Percentiles rank a stretch among this genome's conserved stretches.
phyloP scores from a whole-genome alignment of 1,140 invertebrate species.

The Cecropterus lyciades region DNA sequence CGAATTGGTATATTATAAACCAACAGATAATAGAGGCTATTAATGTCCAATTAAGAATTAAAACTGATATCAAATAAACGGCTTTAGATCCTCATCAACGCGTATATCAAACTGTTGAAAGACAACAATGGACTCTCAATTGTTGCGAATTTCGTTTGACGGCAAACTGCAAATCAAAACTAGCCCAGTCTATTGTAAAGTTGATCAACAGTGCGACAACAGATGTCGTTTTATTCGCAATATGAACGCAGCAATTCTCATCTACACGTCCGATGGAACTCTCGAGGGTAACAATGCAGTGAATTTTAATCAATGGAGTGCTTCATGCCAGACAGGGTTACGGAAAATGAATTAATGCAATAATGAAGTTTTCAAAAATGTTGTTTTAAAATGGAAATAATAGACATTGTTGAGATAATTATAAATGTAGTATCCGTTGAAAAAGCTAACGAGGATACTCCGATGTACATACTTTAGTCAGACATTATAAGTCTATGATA shows the following conservation, averaged over 20 bases:
- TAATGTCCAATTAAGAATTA: no score
- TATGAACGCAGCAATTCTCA: slow-evolving; percentile 22
- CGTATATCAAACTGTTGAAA: no score
- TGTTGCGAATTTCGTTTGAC: slow-evolving; percentile 10
- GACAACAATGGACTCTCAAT: slow-evolving; percentile 2
- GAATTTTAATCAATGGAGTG: slow-evolving; percentile 30
- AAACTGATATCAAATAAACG: no score
- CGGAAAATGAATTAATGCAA: slow-evolving; percentile 13
- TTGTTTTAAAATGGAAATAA: slow-evolving; percentile 5
- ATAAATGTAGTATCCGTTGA: neutral
- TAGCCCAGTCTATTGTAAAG: slow-evolving; percentile 23
- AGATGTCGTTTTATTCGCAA: slow-evolving; percentile 13
- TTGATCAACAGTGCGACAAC: slow-evolving; percentile 27
- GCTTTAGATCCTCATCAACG: no score
- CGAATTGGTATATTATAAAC: no score
- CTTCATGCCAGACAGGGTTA: slow-evolving; percentile 4
- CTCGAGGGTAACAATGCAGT: slow-evolving; percentile 20
- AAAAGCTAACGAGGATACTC: neutral
- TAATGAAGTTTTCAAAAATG: slow-evolving; percentile 2
- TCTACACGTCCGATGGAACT: slow-evolving; percentile 25
- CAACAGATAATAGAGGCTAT: no score
- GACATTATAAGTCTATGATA: no score
- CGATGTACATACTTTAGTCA: no score
- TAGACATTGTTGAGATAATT: slow-evolving; percentile 9
- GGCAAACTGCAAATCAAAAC: slow-evolving; percentile 31